phyloP scores from a whole-genome alignment of 2,797 vertebrate genomes.

The Glyptemys insculpta region DNA sequence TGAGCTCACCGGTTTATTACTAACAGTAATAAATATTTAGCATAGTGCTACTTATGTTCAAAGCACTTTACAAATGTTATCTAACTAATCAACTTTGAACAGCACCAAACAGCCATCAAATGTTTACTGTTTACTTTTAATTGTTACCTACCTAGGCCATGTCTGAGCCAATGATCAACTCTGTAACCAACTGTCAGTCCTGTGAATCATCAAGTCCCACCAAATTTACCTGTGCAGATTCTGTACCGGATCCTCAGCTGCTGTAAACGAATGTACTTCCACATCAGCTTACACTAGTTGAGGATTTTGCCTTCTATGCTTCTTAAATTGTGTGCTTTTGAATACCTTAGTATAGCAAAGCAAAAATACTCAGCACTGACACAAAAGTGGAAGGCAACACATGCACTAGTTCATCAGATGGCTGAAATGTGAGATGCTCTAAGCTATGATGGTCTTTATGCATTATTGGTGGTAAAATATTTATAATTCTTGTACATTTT shows the following conservation, averaged over 20 bases:
- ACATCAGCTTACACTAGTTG: neutral
- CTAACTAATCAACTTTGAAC: neutral
- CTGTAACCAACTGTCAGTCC: neutral
- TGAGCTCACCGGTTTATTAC: neutral
- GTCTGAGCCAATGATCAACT: neutral
- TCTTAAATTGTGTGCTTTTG: neutral
- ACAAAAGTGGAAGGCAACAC: neutral
- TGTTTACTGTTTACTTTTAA: neutral
- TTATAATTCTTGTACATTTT: neutral
- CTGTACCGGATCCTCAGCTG: neutral
- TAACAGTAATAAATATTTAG: neutral
- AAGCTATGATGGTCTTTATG: neutral
- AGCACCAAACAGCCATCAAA: neutral
- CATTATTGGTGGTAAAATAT: neutral
- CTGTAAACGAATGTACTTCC: neutral
- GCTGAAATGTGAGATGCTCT: neutral
- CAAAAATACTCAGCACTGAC: neutral
- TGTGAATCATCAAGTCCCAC: neutral
- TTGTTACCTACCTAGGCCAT: neutral
- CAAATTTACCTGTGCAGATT: accelerated
- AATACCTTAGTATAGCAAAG: neutral
- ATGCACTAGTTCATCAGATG: neutral
- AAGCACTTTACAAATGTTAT: neutral
- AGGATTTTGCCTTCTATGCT: neutral
- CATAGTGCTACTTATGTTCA: neutral